Evolutionary conservation across 2,113 vertebrate species (phyloP).

Genomic region (Symphodus melops): DNA sequence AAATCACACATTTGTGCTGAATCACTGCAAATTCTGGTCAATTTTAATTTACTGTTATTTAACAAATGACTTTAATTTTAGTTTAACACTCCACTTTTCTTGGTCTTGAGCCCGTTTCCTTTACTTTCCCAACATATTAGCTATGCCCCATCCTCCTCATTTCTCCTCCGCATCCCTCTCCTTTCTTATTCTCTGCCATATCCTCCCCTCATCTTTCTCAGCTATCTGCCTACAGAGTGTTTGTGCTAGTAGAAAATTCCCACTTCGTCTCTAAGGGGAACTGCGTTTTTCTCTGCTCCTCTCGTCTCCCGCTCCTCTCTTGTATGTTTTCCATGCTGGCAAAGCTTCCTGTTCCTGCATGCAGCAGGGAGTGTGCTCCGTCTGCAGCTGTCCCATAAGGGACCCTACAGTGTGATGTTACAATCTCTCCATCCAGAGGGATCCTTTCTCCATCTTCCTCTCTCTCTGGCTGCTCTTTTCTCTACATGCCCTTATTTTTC

Average conservation of each 20-base stretch:
- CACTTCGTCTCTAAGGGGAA: constrained; percentile 70
- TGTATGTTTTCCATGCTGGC: constrained; percentile 79
- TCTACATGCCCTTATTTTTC: constrained; percentile 37
- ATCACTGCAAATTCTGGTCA: constrained; percentile 11
- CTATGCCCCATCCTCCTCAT: constrained; percentile 28
- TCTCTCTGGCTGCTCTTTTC: constrained; percentile 65
- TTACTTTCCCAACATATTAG: constrained; percentile 48
- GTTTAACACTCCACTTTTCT: constrained; percentile 12
- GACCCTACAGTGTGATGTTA: constrained; percentile 72
- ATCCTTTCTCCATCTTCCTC: constrained; percentile 47
- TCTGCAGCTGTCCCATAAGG: constrained; percentile 75
- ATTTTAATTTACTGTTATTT: constrained; percentile 24
- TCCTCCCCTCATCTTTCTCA: constrained; percentile 47
- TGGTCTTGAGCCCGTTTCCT: constrained; percentile 42
- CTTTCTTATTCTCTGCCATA: constrained; percentile 63
- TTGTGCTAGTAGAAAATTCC: constrained; percentile 69
- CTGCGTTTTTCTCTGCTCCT: constrained; percentile 72
- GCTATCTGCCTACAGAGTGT: constrained; percentile 73
- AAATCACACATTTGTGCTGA: background rate
- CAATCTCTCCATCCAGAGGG: constrained; percentile 65
- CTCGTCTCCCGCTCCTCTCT: constrained; percentile 69
- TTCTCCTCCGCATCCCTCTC: constrained; percentile 43
- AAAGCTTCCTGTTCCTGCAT: constrained; percentile 76
- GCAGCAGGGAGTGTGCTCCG: constrained; percentile 66
- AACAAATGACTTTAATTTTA: constrained; percentile 40